phyloP scores from a whole-genome alignment of 2,888 invertebrate genomes.

The Ethmia dodecea region DNA sequence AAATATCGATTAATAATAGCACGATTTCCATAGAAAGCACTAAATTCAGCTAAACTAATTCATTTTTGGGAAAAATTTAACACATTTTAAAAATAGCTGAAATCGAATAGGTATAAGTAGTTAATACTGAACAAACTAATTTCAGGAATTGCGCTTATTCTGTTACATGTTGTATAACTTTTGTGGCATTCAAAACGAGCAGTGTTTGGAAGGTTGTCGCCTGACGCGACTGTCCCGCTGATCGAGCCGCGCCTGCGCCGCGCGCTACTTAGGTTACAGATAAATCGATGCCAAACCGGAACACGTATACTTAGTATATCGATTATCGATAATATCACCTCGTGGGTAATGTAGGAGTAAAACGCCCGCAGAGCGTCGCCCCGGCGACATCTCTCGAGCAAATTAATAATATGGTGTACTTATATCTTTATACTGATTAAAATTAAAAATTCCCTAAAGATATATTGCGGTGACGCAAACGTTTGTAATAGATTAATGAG shows the following conservation, averaged over 20 bases:
- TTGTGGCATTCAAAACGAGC: no score
- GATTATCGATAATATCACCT: conserved; percentile 65
- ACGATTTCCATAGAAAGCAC: no score
- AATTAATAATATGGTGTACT: conserved; percentile 58
- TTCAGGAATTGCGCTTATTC: no score
- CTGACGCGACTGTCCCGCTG: background rate
- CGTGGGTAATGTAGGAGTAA: conserved; percentile 62
- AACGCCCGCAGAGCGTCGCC: conserved; percentile 37
- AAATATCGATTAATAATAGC: no score
- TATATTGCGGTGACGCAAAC: conserved; percentile 66
- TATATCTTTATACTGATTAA: conserved; percentile 68
- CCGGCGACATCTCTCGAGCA: conserved; percentile 35
- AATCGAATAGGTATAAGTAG: no score
- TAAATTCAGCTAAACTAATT: no score
- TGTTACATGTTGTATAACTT: no score
- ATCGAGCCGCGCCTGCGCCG: conserved; percentile 9
- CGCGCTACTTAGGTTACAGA: conserved; percentile 53
- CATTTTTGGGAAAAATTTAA: no score
- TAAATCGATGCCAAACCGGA: conserved; percentile 72
- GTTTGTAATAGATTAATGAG: conserved; percentile 65
- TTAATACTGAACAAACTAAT: no score
- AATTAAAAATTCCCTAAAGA: conserved; percentile 58
- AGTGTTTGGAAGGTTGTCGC: no score
- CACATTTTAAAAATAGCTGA: no score
- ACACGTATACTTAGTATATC: conserved; percentile 69